A percentile compares a stretch with the other conserved stretches of the same genome.
Evolutionary conservation across 1,140 invertebrate species (phyloP).

Genomic region (Batillaria attramentaria): DNA sequence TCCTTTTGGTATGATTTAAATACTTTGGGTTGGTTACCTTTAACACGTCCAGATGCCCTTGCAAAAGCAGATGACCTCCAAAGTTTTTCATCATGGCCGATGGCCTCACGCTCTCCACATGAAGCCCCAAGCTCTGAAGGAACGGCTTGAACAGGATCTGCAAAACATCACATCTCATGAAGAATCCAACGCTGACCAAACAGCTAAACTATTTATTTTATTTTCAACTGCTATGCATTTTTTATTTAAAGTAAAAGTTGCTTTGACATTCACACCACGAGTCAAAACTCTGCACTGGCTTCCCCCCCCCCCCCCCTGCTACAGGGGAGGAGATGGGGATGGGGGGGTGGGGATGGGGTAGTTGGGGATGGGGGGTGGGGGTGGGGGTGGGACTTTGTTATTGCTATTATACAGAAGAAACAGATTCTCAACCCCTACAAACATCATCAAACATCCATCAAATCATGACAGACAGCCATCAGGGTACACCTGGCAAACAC

Average conservation of each 20-base stretch:
- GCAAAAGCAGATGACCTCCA: constrained; percentile 91
- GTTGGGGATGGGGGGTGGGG: too few relatives aligned
- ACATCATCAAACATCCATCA: too few relatives aligned
- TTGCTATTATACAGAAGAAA: too few relatives aligned
- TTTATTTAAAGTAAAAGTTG: too few relatives aligned
- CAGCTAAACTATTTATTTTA: not conserved
- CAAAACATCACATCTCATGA: not conserved
- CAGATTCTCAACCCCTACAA: too few relatives aligned
- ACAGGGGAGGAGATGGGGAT: not conserved
- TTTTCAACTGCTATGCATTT: too few relatives aligned
- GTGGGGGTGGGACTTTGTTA: too few relatives aligned
- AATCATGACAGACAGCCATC: too few relatives aligned
- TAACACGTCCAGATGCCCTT: constrained; percentile 88
- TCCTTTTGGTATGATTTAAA: too few relatives aligned
- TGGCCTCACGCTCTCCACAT: constrained; percentile 67
- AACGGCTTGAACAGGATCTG: constrained; percentile 70
- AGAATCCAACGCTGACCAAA: not conserved
- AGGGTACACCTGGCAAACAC: too few relatives aligned
- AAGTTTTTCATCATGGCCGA: constrained; percentile 80
- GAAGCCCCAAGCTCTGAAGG: constrained; percentile 68
- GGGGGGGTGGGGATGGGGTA: not conserved
- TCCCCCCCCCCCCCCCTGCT: not conserved
- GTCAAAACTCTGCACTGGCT: too few relatives aligned
- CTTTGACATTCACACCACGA: too few relatives aligned
- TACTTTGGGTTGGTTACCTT: constrained; percentile 70